Conservation (phyloP, 2,797 vertebrate genomes). For the Neosilurus mollespiculum region DNA sequence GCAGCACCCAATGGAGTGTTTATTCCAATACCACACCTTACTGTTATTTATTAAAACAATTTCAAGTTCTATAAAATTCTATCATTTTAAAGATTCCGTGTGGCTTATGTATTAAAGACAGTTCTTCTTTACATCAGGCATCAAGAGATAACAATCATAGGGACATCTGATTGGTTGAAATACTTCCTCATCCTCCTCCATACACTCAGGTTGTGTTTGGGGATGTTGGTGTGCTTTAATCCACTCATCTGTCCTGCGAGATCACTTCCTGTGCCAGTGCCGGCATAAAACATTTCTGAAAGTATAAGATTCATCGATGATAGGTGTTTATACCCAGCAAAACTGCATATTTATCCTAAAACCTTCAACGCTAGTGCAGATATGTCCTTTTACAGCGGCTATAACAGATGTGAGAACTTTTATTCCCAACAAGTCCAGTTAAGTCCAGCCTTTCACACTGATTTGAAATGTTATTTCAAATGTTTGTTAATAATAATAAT, state of each 20-base stretch:
- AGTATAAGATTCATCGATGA: neutral
- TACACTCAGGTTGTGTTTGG: neutral
- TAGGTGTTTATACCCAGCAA: too few species aligned
- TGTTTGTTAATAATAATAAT: too few species aligned
- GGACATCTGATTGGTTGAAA: conserved; percentile 23
- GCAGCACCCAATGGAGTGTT: neutral
- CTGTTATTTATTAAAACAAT: too few species aligned
- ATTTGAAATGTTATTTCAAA: neutral
- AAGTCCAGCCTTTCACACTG: neutral
- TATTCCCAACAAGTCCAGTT: neutral
- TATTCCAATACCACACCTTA: neutral
- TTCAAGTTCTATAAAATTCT: neutral
- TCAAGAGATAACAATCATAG: neutral
- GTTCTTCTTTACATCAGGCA: neutral
- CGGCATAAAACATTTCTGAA: neutral
- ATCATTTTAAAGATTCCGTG: neutral
- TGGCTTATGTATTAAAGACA: conserved; percentile 2
- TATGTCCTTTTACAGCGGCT: neutral
- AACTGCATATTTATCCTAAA: neutral
- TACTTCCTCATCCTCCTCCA: neutral
- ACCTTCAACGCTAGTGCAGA: neutral
- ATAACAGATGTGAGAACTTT: neutral
- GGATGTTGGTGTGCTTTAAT: conserved; percentile 14
- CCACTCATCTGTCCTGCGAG: neutral
- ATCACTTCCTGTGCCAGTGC: neutral